Conservation (phyloP, 2,113 vertebrate species). For the Pavo muticus region DNA sequence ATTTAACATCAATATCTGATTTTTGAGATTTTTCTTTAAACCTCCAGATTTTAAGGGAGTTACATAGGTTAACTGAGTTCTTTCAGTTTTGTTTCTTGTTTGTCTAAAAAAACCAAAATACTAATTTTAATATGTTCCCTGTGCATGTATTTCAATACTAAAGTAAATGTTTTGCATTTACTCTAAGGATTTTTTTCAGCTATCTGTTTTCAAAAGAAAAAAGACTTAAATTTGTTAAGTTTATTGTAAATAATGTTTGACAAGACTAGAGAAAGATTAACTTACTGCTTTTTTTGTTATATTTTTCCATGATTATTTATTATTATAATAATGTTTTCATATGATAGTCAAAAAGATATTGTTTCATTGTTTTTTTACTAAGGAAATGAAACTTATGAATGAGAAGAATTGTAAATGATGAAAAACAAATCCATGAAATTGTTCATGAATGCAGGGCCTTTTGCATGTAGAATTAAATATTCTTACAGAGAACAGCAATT, state of each 20-base stretch:
- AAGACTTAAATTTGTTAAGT: background rate
- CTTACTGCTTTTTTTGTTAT: background rate
- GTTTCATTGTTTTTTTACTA: background rate
- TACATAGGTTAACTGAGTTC: background rate
- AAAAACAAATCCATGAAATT: constrained; percentile 7
- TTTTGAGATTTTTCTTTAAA: background rate
- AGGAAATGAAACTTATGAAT: background rate
- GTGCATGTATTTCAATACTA: background rate
- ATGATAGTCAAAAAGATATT: background rate
- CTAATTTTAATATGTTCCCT: background rate
- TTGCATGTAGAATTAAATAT: constrained; percentile 44
- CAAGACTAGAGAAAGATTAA: constrained; percentile 21
- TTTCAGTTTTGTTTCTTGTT: background rate
- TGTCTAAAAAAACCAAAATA: background rate
- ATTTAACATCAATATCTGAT: background rate
- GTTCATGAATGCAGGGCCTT: background rate
- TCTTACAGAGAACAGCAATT: constrained; percentile 51
- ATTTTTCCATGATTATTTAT: background rate
- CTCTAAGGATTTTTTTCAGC: background rate
- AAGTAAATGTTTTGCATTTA: background rate
- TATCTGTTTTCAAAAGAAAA: background rate
- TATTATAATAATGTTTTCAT: background rate
- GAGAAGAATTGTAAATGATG: constrained; percentile 25
- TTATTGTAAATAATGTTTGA: constrained; percentile 16
- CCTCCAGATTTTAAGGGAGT: background rate